Conservation (phyloP, 1,140 invertebrate genomes). For the Drosophila pseudoobscura region DNA sequence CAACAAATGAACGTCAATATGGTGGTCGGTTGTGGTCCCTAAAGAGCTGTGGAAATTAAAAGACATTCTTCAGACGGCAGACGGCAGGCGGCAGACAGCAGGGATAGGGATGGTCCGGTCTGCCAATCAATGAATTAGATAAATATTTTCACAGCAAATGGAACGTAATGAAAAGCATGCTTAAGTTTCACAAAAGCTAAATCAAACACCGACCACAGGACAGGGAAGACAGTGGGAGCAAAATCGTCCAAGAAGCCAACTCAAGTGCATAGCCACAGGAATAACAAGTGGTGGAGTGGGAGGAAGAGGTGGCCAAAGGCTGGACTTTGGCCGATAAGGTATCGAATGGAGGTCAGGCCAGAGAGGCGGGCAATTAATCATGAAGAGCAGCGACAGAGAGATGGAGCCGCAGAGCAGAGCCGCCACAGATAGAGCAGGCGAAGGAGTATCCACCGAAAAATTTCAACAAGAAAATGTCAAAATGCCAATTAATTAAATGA, state of each 20-base stretch:
- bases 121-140: conserved; percentile 64
- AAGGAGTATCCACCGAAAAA: conserved; percentile 1
- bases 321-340: conserved; percentile 46
- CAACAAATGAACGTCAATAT: conserved; percentile 54
- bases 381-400: conserved; percentile 5
- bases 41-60: too few species aligned
- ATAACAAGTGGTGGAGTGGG: neutral
- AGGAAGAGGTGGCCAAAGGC: neutral
- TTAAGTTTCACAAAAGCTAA: conserved; percentile 57
- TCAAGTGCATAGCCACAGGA: conserved; percentile 30
- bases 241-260: conserved; percentile 22
- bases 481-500: conserved; percentile 67
- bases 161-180: conserved; percentile 68
- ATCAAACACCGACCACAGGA: conserved; percentile 39
- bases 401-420: too few species aligned
- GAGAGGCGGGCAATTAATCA: conserved; percentile 55
- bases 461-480: conserved; percentile 50
- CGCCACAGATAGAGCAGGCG: too few species aligned
- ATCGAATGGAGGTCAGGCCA: conserved; percentile 39
- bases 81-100: too few species aligned
- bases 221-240: neutral
- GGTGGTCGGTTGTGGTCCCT: neutral
- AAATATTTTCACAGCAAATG: conserved; percentile 69
- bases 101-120: conserved; percentile 10
- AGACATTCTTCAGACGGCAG: too few species aligned